Conservation (phyloP, 35 echinoderm and acorn worm species). For the Anneissia japonica region DNA sequence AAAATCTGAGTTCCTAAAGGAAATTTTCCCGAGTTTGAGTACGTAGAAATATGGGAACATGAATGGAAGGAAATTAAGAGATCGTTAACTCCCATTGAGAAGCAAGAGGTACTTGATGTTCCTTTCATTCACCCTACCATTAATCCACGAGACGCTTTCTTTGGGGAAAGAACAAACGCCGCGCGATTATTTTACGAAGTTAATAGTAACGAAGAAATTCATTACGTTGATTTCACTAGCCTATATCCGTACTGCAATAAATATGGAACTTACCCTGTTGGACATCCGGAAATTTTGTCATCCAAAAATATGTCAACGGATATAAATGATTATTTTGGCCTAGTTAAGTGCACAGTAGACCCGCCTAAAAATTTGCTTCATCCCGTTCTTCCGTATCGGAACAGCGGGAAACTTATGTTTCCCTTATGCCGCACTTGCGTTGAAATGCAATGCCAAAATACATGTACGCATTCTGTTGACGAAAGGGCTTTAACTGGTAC, state of each 20-base stretch:
- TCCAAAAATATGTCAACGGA: too few relatives aligned
- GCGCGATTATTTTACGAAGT: slow-evolving; percentile 14
- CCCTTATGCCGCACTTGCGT: slow-evolving; percentile 52
- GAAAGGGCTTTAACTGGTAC: slow-evolving; percentile 3
- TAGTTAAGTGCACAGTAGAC: neutral
- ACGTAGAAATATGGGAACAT: slow-evolving; percentile 8
- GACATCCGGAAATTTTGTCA: slow-evolving; percentile 17
- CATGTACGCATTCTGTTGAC: slow-evolving; percentile 21
- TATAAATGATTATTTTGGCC: neutral
- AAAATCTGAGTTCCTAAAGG: neutral
- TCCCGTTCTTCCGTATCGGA: slow-evolving; percentile 41
- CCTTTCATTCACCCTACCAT: neutral
- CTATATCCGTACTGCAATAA: slow-evolving; percentile 36
- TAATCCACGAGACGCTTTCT: slow-evolving; percentile 17
- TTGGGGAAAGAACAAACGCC: slow-evolving; percentile 22
- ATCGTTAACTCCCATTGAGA: neutral
- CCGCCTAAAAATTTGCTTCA: slow-evolving; percentile 5
- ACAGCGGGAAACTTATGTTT: slow-evolving; percentile 57
- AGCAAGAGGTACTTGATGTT: neutral
- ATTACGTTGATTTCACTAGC: slow-evolving; percentile 11
- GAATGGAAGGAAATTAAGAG: neutral
- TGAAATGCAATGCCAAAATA: neutral
- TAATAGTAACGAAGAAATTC: neutral
- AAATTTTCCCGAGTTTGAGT: slow-evolving; percentile 12
- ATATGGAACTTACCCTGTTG: slow-evolving; percentile 12